Base-by-base conservation (phyloP, 2,113 vertebrate species). In the Takifugu flavidus region DNA sequence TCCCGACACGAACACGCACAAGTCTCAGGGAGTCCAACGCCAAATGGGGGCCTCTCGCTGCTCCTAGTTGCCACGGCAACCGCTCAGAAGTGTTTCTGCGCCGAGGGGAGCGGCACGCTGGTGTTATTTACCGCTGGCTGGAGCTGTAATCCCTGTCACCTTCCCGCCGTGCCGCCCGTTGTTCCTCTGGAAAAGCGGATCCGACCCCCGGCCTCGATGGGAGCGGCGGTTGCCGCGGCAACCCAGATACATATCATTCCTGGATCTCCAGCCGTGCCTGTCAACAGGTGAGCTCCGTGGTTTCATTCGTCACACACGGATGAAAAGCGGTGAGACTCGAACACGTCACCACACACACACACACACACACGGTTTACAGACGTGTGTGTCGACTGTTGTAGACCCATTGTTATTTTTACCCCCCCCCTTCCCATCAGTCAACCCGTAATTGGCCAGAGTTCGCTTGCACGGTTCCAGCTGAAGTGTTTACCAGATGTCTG, bases 401-500 rank as follows among this genome's bases (percentile, higher is more conserved):
- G 5, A 13, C 34, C 46, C 10, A 20, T 13, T 56, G 12, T 61
- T 45, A 31, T 3, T 13, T 65, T 60, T 56, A 31, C 39, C 25
- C 49, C 53, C 25, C 54, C 25, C 43, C 27, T 47, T 62, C 73
- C 73, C 74, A 78, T 83, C 79, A 83, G 61, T 84, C 73, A 81
- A 71, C 74, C 54, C 65, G 72, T 87, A 87, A 87, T 87, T 82
- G 80, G 75, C 74, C 80, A 75, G 74, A 81, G 85, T 85, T 85
- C 69, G 79, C 83, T 84, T 83, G 78, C 76, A 67, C 74, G 80
- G 82, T 85, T 83, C 78, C 80, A 55, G 78, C 59, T 79, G 82
- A 87, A 72, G 78, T 84, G 82, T 86, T 84, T 81, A 78, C 80
- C 85, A 87, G 85, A 87, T 87, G 85, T 83, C 76, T 70, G 80